Evolutionary conservation across 2,113 vertebrate genomes (phyloP), one percentile per base, ranked within the genome.

Genomic region (Peromyscus californicus): DNA sequence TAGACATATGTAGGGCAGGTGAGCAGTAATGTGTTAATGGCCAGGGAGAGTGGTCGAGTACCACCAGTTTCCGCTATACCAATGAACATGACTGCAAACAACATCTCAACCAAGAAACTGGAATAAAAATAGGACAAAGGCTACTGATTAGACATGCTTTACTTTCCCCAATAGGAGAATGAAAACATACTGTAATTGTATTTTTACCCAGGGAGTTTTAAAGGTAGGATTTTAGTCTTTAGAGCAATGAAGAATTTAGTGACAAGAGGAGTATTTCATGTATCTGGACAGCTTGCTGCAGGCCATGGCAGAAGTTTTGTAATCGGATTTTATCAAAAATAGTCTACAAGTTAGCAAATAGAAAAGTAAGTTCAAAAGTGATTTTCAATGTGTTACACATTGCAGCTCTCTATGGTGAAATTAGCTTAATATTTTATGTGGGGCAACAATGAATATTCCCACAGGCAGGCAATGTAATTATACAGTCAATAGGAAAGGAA

Each of bases 371-470:
- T 98, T 98, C 97, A 97, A 91, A 93, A 97, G 61, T 74, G 75
- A 95, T 96, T 97, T 98, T 69, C 72, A 93, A 39, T 65, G 54
- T 82, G 65, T 63, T 96, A 79, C 0, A 22, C 83, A 87, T 94
- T 88, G 87, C 61, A 91, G 91, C 85, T 98, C 95, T 92, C 74
- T 92, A 16, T 79, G 91, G 87, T 86, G 78, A 96, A 98, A 98
- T 97, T 93, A 97, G 87, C 76, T 98, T 93, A 94, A 48, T 97
- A 96, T 97, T 98, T 98, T 98, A 90, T 97, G 70, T 98, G 98
- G 92, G 91, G 92, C 54, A 97, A n/a, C 90, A 87, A 33, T 61
- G 61, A 95, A 67, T 87, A 91, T 83, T 70, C 75, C 79, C 91
- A 65, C 16, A 15, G 97, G 95, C 95, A 94, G 82, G 70, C 48